phyloP scores from a whole-genome alignment of 2,797 vertebrate species.

The Aplochiton taeniatus region DNA sequence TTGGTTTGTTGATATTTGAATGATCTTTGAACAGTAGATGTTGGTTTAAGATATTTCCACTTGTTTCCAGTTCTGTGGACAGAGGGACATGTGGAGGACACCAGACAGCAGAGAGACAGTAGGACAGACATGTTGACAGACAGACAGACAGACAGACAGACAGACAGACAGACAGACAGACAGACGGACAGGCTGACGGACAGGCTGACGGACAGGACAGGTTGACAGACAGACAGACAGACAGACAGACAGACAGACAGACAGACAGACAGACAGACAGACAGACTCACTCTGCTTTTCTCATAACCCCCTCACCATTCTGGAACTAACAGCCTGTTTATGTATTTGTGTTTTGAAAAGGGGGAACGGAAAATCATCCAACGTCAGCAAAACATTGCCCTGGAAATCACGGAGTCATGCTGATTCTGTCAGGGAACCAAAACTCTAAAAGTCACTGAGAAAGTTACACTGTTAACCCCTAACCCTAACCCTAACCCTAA shows the following conservation, averaged over 20 bases:
- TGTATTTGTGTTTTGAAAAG: constrained; percentile 54
- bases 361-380: constrained; percentile 61
- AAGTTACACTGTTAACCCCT: too few relatives aligned
- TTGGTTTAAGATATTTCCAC: too few relatives aligned
- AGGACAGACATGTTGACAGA: constrained; percentile 21
- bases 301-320: constrained; percentile 39
- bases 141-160: too few relatives aligned
- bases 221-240: constrained; percentile 40
- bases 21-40: too few relatives aligned
- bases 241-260: constrained; percentile 30
- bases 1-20: too few relatives aligned
- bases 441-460: not conserved
- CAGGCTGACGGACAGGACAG: too few relatives aligned
- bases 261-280: constrained; percentile 36
- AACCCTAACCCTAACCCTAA: too few relatives aligned
- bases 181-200: too few relatives aligned
- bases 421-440: constrained; percentile 2
- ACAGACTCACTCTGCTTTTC: constrained; percentile 89
- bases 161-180: too few relatives aligned
- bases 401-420: constrained; percentile 28
- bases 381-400: constrained; percentile 38
- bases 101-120: constrained; percentile 4
- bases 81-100: too few relatives aligned
- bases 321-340: constrained; percentile 50
- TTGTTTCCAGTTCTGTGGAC: too few relatives aligned